Evolutionary conservation across 2,113 vertebrate species (phyloP), one percentile per base, ranked within the genome.

Genomic region (Aythya baeri): DNA sequence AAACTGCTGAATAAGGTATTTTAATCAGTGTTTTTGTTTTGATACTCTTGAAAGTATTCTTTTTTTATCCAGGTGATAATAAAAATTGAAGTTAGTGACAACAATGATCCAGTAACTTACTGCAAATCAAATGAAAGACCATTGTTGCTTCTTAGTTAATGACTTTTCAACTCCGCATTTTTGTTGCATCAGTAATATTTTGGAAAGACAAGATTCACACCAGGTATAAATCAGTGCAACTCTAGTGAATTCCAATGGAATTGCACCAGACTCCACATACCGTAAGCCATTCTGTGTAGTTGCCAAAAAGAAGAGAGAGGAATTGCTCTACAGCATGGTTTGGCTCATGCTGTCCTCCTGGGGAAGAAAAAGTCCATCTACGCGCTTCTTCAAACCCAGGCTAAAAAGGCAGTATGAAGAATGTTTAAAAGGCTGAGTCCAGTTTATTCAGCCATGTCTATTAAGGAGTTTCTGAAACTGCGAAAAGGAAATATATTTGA

Each of bases 221-320:
- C 86, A 93, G 92, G 88, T 95, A 93, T 74, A 96, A 92, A 95
- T 91, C 88, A 91, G 77, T 79, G 83, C 81, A 91, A 84, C 20
- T 91, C 62, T 9, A 96, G 86, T 25, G 26, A 92, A 89, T 94
- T 94, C 94, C 90, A 89, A 26, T 58, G 86, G 94, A 93, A 90
- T 46, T 61, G 44, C 86, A 94, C 83, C 44, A 57, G 94, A 66
- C 81, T 93, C 71, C 55, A 57, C 83, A 89, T 59, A 79, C 55
- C 9, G 2, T 82, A 91, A 89, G 50, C 85, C 80, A 54, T 49
- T 68, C 65, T 75, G 54, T 4, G 1, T 46, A 55, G 49, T 10
- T 95, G 91, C 94, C 93, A 96, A 79, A 84, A 88, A 29, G 31
- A 25, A 86, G 58, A 89, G 50, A 75, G 83, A 79, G 54, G 58